These are phyloP conservation scores for Apostichopus japonicus DNA, from an alignment of 35 echinoderm and acorn worm species.

Conservation along the genomic window DNA sequence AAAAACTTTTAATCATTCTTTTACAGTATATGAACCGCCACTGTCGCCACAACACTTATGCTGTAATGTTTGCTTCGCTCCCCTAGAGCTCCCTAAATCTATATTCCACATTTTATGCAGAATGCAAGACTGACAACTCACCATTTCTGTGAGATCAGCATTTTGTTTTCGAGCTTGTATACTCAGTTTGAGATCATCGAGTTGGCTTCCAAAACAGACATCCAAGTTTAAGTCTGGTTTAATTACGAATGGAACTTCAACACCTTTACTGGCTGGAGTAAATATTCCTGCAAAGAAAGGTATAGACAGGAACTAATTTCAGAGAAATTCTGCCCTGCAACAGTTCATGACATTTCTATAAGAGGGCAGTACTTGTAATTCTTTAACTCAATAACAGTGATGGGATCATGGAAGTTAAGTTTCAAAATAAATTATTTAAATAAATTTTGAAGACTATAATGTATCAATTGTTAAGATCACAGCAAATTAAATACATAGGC, in stretches of 20 bases:
- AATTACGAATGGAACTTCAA: conserved; percentile 26
- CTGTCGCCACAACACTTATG: no score
- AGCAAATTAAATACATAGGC: no score
- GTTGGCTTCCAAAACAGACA: neutral
- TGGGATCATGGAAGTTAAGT: no score
- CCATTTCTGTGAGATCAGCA: conserved; percentile 21
- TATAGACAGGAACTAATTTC: neutral
- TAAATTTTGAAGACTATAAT: no score
- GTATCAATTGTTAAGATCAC: no score
- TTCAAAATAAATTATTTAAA: no score
- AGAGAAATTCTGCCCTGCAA: no score
- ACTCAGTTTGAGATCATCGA: neutral
- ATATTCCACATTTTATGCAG: neutral
- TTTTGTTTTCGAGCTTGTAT: neutral
- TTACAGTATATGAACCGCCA: no score
- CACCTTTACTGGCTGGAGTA: conserved; percentile 28
- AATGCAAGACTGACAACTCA: neutral
- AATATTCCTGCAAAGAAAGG: neutral
- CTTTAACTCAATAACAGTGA: no score
- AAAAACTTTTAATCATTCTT: no score
- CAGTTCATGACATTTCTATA: no score
- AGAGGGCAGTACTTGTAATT: no score
- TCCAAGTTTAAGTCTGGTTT: conserved; percentile 26
- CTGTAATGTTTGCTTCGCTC: neutral
- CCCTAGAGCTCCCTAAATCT: neutral